A percentile compares a stretch with the other conserved stretches of the same genome.
Conservation (phyloP, 2,888 invertebrate species). For the Drosophila melanocephala region DNA sequence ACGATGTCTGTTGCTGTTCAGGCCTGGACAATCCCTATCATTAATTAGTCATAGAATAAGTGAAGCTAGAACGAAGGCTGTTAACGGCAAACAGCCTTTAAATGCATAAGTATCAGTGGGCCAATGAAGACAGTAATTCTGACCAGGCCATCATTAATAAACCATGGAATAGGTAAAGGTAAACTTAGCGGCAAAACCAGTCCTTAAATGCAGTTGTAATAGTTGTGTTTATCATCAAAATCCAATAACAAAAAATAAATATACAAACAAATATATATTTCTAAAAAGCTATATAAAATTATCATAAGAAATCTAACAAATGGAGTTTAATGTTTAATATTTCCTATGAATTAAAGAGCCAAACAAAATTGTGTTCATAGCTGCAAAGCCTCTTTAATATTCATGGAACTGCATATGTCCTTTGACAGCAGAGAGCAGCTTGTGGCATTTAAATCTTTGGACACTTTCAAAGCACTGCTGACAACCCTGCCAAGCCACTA, state of each 20-base stretch:
- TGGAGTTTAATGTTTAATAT: background rate
- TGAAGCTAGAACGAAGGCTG: background rate
- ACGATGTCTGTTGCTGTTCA: no score
- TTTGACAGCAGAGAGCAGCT: background rate
- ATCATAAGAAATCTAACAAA: background rate
- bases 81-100: background rate
- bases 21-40: background rate
- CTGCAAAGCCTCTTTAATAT: background rate
- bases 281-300: background rate
- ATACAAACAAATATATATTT: background rate
- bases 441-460: background rate
- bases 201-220: background rate
- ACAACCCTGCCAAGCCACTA: constrained; percentile 22
- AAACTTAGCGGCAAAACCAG: background rate
- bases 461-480: constrained; percentile 6
- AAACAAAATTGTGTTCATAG: background rate
- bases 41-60: background rate
- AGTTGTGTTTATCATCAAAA: background rate
- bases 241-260: background rate
- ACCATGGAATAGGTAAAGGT: background rate
- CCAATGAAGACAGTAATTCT: background rate
- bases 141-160: background rate
- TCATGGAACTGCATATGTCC: background rate
- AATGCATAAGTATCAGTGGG: background rate
- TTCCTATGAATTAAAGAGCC: background rate